Evolutionary conservation across 2,888 invertebrate species (phyloP), one percentile per base, ranked within the genome.

Genomic region (Drosophila bunnanda): DNA sequence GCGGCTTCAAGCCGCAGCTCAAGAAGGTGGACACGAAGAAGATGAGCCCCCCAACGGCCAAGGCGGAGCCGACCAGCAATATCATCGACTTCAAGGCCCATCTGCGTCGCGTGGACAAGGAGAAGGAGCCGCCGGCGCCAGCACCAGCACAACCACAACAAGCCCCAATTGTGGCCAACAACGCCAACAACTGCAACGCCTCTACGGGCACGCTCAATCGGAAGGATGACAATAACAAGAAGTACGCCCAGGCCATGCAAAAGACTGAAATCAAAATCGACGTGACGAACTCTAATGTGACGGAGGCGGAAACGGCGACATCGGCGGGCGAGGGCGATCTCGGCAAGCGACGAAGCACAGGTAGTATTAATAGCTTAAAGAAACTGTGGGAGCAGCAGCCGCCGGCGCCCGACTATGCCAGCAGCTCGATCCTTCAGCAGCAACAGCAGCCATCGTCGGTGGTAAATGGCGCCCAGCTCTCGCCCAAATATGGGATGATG

Each of bases 321-420:
- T 52, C 62, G 52, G 28, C 57, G 25, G 72, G 78, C 22, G 58
- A 78, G 52, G 96, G 96, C 56, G 95, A 94, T 17, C 96, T 97
- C 57, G 97, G 97, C 91, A 98, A 97, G 91, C 94, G 98, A 15
- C 96, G 97, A 79, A 97, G 97, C 92, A 97, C 97, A 54, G 98
- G 98, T 74, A 97, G 97, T 93, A 98, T 98, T 89, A 97, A 96
- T 91, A 98, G 97, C 92, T 93, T 98, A 87, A 98, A 98, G 92
- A 97, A 97, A 92, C 93, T 98, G 75, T 98, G 98, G 98, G 98
- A 98, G 93, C 96, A 95, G 78, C 96, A 96, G 90, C 73, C 67
- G 28, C 67, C 72, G 67, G 56, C 78, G 46, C 78, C 78, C 60
- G 91, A 89, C 52, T 93, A 93, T 76, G 80, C 88, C 64, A 84